These are phyloP conservation scores for Neomonachus schauinslandi DNA, from an alignment of 2,113 vertebrate genomes.

Conservation along the genomic window DNA sequence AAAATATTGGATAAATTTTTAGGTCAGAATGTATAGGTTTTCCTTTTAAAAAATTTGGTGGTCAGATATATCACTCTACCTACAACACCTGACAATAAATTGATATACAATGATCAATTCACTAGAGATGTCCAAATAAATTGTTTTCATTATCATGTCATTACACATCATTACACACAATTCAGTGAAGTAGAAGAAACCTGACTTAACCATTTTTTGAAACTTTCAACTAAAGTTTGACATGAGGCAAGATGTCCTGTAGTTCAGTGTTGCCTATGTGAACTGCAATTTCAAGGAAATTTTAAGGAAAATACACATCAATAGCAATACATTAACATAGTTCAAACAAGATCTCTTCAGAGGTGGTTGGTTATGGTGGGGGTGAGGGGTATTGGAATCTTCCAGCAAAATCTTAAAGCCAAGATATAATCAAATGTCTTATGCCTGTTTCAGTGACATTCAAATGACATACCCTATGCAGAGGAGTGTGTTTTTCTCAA, in stretches of 20 bases:
- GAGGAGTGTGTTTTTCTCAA: not conserved
- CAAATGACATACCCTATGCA: not conserved
- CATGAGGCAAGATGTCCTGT: not conserved
- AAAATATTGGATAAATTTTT: not conserved
- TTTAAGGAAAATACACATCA: not conserved
- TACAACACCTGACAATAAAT: not conserved
- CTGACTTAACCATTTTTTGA: not conserved
- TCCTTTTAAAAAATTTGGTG: not conserved
- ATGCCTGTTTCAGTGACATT: not conserved
- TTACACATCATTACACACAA: not conserved
- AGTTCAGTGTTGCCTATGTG: not conserved
- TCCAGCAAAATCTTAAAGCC: not conserved
- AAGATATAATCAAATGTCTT: not conserved
- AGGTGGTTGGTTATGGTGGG: accelerated
- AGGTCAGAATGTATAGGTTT: not conserved
- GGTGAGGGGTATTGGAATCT: not conserved
- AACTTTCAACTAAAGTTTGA: not conserved
- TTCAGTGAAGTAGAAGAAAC: not conserved
- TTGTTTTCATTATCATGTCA: not conserved
- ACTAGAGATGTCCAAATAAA: not conserved
- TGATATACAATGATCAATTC: not conserved
- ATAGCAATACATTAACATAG: not conserved
- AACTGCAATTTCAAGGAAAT: not conserved
- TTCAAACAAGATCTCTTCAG: not conserved
- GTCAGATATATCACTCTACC: not conserved